Percentiles rank a stretch among this genome's conserved stretches.
Evolutionary conservation across 2,888 invertebrate species (phyloP).

Genomic region (Pandemis corylana): DNA sequence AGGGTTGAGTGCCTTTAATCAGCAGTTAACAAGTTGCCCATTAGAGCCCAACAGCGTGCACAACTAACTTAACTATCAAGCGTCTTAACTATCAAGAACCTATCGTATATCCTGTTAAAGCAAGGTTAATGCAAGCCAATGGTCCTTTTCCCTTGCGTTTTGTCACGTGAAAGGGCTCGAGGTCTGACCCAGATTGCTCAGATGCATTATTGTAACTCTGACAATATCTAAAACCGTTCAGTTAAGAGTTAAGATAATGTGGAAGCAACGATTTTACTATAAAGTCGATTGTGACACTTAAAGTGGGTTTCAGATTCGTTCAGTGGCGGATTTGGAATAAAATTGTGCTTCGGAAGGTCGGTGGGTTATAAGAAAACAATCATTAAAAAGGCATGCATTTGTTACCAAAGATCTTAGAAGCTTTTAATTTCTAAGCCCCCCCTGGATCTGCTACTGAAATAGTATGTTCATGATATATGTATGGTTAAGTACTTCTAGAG

Average conservation of each 20-base stretch:
- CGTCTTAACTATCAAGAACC: constrained; percentile 4
- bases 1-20: background rate
- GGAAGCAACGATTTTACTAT: background rate
- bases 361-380: too few species aligned
- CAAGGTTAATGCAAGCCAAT: constrained; percentile 34
- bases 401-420: too few species aligned
- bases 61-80: background rate
- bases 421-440: too few species aligned
- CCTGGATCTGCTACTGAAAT: too few species aligned
- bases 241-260: background rate
- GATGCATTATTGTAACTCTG: constrained; percentile 22
- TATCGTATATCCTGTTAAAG: constrained; percentile 18
- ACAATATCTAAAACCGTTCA: constrained; percentile 1
- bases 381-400: too few species aligned
- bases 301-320: too few species aligned
- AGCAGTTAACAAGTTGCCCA: background rate
- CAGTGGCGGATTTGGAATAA: too few species aligned
- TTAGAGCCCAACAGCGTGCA: constrained; percentile 1
- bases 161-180: constrained; percentile 30
- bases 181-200: constrained; percentile 31
- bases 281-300: too few species aligned
- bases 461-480: too few species aligned
- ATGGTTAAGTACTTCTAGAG: too few species aligned
- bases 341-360: too few species aligned
- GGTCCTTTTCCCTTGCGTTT: constrained; percentile 37